A percentile compares a stretch with the other conserved stretches of the same genome.
These are phyloP conservation scores for Perithous albicinctus DNA, from an alignment of 2,888 invertebrate species.

Conservation along the genomic window DNA sequence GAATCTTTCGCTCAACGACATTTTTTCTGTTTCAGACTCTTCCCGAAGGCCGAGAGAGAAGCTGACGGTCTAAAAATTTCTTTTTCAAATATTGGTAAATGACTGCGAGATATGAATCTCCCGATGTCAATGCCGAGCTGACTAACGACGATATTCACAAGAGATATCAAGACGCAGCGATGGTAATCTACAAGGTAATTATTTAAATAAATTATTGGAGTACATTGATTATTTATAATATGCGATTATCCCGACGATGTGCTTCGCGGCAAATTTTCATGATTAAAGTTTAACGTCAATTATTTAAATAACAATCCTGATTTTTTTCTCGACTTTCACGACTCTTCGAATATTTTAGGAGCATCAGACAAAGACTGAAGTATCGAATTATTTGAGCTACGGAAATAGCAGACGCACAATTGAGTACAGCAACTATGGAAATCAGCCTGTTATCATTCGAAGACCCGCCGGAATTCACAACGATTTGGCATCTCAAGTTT, in stretches of 20 bases:
- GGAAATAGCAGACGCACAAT: slow-evolving; percentile 81
- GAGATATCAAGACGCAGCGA: slow-evolving; percentile 81
- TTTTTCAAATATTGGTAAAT: slow-evolving; percentile 73
- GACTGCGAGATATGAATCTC: slow-evolving; percentile 79
- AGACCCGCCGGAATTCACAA: slow-evolving; percentile 65
- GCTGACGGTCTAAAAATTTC: neutral
- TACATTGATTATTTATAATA: too few species aligned
- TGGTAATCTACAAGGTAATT: slow-evolving; percentile 82
- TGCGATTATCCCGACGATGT: too few species aligned
- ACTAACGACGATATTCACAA: slow-evolving; percentile 78
- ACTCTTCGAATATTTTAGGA: slow-evolving; percentile 75
- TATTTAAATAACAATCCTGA: too few species aligned
- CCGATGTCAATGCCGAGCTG: slow-evolving; percentile 74
- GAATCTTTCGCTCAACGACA: neutral
- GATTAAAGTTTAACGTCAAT: too few species aligned
- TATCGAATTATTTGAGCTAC: slow-evolving; percentile 78
- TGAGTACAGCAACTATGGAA: slow-evolving; percentile 82
- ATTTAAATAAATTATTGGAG: too few species aligned
- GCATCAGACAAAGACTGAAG: slow-evolving; percentile 73
- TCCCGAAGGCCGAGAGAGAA: neutral
- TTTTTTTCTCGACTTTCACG: neutral
- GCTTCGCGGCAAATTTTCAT: too few species aligned
- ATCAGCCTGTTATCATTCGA: slow-evolving; percentile 80
- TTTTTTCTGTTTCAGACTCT: slow-evolving; percentile 43
- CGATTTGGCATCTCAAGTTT: slow-evolving; percentile 69